Evolutionary conservation across 2,797 vertebrate species (phyloP), one percentile per base, ranked within the genome.

Genomic region (Enteromius fasciolatus): DNA sequence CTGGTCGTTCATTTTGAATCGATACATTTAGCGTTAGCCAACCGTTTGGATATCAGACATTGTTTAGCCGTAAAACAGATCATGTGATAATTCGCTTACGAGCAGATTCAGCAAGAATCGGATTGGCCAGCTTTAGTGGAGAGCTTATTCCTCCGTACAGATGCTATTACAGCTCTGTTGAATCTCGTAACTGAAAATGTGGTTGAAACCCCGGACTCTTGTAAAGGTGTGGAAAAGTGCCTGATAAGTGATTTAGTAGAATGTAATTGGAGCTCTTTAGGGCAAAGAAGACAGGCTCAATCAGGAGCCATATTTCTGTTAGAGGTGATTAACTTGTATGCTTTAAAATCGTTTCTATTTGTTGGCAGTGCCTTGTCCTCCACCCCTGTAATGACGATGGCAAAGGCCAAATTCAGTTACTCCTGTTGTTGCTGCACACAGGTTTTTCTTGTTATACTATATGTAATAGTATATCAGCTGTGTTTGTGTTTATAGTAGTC

Each of bases 171-270:
- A 68, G 20, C 31, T 83, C 44, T 74, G 54, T 82, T 78, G 48
- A 84, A 70, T 85, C 84, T 86, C 83, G 41, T 72, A 75, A 23
- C 61, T 52, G 5, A 28, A 64, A 77, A 23, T 83, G 76, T 86
- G 50, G 28, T 54, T 52, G 48, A 52, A 66, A 50, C 59, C 78
- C 50, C 17, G 23, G 33, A 74, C 50, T 73, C 18, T 28, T 54
- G 68, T 39, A 23, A 80, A 64, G 73, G 18, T 52, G 78, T 54
- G 64, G 57, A 80, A 57, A 74, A 72, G 39, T 67, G 33, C 5
- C n/a, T 18, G 11, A 31, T 66, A 64, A 17, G 11, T 64, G 63
- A 52, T 74, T 75, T 3, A 76, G 41, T 52, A 70, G 41, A 68
- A 59, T 75, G 50, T 11, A 68, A 67, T 41, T 39, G 10, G 52